Percentiles rank a stretch among this genome's conserved stretches.
Evolutionary conservation across 2,888 invertebrate genomes (phyloP).

Genomic region (Tridacna crocea): DNA sequence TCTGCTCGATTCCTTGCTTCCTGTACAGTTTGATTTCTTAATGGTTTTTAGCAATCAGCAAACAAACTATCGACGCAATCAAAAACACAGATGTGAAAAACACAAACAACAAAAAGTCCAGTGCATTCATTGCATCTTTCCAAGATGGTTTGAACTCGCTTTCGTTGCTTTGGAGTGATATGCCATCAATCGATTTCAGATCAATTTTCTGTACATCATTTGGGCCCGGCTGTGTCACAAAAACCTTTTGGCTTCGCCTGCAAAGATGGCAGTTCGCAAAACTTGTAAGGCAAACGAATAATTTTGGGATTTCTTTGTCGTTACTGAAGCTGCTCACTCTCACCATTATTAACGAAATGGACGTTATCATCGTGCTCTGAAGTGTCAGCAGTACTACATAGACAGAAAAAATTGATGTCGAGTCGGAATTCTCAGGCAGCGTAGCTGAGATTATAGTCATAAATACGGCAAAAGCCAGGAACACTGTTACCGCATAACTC

Average conservation of each 20-base stretch:
- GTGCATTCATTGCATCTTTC: slow-evolving; percentile 4
- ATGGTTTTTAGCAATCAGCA: background rate
- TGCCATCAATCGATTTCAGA: background rate
- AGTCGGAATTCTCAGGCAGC: slow-evolving; percentile 36
- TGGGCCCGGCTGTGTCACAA: background rate
- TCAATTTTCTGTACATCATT: slow-evolving; percentile 14
- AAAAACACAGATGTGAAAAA: slow-evolving; percentile 11
- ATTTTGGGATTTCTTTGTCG: background rate
- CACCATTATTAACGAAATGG: slow-evolving; percentile 7
- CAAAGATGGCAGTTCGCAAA: background rate
- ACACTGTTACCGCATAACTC: slow-evolving; percentile 43
- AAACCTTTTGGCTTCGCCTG: background rate
- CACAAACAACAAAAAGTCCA: background rate
- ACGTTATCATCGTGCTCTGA: slow-evolving; percentile 36
- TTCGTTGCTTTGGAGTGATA: background rate
- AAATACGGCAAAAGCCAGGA: slow-evolving; percentile 45
- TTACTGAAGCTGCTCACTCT: background rate
- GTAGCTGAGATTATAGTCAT: slow-evolving; percentile 38
- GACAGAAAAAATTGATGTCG: slow-evolving; percentile 30
- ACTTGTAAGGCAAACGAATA: background rate
- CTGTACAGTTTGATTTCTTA: too few relatives aligned
- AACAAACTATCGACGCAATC: background rate
- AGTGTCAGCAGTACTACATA: slow-evolving; percentile 40
- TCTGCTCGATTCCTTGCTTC: too few relatives aligned
- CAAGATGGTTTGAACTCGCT: background rate